Conservation (phyloP, 2,113 vertebrate species). For the Oreochromis niloticus region DNA sequence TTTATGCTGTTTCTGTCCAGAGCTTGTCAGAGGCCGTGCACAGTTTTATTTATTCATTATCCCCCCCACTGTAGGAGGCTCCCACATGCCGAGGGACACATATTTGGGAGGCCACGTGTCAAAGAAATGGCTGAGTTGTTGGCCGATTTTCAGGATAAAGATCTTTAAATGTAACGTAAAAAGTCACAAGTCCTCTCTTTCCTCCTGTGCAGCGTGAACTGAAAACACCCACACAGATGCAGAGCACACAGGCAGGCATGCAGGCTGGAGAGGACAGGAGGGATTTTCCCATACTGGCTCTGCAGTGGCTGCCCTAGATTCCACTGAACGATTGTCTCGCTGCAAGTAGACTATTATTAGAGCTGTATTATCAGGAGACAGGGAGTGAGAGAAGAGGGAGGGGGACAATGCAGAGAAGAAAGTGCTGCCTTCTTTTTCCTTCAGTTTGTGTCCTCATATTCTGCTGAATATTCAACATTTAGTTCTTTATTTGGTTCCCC, state of each 20-base stretch:
- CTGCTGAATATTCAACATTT: constrained; percentile 33
- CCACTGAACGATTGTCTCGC: constrained; percentile 51
- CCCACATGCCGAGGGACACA: not conserved
- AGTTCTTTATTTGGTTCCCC: not conserved
- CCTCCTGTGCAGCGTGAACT: not conserved
- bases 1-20: not conserved
- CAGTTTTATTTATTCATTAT: not conserved
- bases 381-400: not conserved
- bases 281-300: constrained; percentile 65
- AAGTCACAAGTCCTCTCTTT: not conserved
- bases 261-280: constrained; percentile 32
- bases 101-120: not conserved
- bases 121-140: not conserved
- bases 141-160: not conserved
- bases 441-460: constrained; percentile 4
- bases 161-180: not conserved
- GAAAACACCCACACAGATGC: not conserved
- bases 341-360: constrained; percentile 64
- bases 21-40: not conserved
- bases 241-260: not conserved
- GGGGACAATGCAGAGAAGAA: not conserved
- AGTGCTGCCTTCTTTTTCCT: not conserved
- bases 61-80: not conserved
- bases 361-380: constrained; percentile 50
- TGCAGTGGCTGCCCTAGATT: constrained; percentile 68